A percentile compares a stretch with the other conserved stretches of the same genome.
phyloP scores from a whole-genome alignment of 2,113 vertebrate genomes.

The Oreochromis niloticus region DNA sequence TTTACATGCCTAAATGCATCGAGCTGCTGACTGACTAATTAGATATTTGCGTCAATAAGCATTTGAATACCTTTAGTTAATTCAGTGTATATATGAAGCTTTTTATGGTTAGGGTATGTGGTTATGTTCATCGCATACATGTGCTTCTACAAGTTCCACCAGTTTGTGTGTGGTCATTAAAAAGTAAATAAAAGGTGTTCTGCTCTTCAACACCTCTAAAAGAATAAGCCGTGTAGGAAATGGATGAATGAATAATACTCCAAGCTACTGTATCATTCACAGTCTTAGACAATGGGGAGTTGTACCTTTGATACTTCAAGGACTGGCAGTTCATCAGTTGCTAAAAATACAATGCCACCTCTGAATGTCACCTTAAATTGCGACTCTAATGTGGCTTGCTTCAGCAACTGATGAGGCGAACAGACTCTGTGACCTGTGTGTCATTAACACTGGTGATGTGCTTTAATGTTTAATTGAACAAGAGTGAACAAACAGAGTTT shows the following conservation, averaged over 20 bases:
- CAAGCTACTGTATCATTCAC: not conserved
- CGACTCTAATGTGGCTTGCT: not conserved
- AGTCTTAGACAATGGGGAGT: not conserved
- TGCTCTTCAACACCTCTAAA: not conserved
- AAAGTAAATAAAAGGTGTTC: not conserved
- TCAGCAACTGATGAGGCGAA: conserved; percentile 2
- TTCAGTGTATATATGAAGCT: not conserved
- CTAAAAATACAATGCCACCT: not conserved
- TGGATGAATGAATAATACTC: not conserved
- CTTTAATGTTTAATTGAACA: conserved; percentile 24
- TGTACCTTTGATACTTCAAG: not conserved
- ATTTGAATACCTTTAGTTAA: not conserved
- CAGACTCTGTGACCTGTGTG: not conserved
- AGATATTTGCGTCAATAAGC: not conserved
- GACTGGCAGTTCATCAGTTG: conserved; percentile 8
- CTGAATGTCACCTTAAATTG: conserved; percentile 20
- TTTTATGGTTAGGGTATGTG: not conserved
- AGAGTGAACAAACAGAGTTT: conserved; percentile 20
- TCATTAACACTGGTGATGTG: not conserved
- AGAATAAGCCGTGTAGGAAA: not conserved
- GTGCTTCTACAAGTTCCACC: not conserved
- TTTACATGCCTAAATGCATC: not conserved
- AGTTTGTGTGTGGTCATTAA: not conserved
- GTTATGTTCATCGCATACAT: not conserved
- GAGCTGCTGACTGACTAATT: not conserved